Evolutionary conservation across 2,113 vertebrate species (phyloP).

Genomic region (Platysternon megacephalum): DNA sequence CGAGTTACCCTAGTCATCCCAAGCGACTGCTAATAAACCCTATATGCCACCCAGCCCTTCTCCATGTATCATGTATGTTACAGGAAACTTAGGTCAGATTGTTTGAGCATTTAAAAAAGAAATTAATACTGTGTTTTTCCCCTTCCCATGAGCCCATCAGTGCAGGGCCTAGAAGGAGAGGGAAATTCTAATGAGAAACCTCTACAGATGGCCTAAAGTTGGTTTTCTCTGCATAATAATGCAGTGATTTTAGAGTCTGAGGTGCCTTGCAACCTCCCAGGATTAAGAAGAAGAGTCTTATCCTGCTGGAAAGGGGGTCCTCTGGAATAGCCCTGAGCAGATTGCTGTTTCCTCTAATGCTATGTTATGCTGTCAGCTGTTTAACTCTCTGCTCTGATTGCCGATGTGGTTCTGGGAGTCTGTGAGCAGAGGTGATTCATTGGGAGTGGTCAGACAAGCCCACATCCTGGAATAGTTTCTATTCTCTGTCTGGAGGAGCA

Average conservation of each 20-base stretch:
- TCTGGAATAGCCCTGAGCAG: background rate
- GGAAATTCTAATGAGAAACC: background rate
- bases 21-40: background rate
- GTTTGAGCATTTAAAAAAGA: background rate
- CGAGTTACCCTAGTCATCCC: background rate
- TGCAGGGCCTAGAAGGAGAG: background rate
- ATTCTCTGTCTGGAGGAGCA: background rate
- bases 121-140: background rate
- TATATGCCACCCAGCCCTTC: background rate
- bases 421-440: background rate
- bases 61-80: background rate
- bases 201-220: background rate
- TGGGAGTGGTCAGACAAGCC: background rate
- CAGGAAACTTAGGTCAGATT: background rate
- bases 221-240: background rate
- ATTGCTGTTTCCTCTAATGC: background rate
- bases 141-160: background rate
- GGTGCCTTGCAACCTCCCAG: background rate
- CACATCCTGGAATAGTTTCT: background rate
- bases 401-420: accelerated
- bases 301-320: background rate
- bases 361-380: background rate
- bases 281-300: background rate
- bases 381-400: background rate
- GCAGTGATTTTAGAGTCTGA: background rate